Evolutionary conservation across 1,140 invertebrate genomes (phyloP).

Genomic region (Zaprionus capensis): DNA sequence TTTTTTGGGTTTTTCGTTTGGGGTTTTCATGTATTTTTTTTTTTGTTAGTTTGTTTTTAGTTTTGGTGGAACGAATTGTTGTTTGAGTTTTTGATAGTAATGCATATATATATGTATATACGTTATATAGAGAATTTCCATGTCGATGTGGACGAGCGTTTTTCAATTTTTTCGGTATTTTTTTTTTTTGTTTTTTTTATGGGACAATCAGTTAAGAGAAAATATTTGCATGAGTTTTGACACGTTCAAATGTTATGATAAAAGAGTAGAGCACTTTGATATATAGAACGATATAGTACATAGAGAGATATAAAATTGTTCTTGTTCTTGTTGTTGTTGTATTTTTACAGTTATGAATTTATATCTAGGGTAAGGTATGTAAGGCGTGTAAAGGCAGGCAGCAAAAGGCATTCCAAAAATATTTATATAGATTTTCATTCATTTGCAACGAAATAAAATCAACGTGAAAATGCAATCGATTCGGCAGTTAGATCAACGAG

Average conservation of each 20-base stretch:
- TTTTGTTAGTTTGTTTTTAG: conserved; percentile 45
- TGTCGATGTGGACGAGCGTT: conserved; percentile 65
- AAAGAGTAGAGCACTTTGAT: conserved; percentile 47
- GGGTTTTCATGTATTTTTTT: conserved; percentile 17
- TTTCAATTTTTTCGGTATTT: conserved; percentile 49
- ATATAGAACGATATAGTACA: conserved; percentile 12
- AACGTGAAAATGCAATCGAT: conserved; percentile 49
- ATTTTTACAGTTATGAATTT: conserved; percentile 27
- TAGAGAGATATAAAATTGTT: conserved; percentile 21
- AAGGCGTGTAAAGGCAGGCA: conserved; percentile 41
- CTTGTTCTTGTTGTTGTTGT: conserved; percentile 31
- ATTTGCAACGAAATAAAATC: conserved; percentile 35
- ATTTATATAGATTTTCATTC: conserved; percentile 28
- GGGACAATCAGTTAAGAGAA: conserved; percentile 71
- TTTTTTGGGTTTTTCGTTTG: conserved; percentile 40
- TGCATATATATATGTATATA: conserved; percentile 39
- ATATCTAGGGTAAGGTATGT: conserved; percentile 25
- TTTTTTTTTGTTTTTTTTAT: conserved; percentile 48
- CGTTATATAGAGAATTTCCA: conserved; percentile 55
- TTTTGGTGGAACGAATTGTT: conserved; percentile 49
- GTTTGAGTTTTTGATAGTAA: conserved; percentile 53
- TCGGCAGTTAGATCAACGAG: conserved; percentile 20
- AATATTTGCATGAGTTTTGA: conserved; percentile 72
- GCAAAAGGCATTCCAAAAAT: conserved; percentile 38
- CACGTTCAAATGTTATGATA: conserved; percentile 66